Percentiles rank a stretch among this genome's conserved stretches.
These are phyloP conservation scores for Remorina albescens DNA, from an alignment of 2,797 vertebrate species.

Conservation along the genomic window DNA sequence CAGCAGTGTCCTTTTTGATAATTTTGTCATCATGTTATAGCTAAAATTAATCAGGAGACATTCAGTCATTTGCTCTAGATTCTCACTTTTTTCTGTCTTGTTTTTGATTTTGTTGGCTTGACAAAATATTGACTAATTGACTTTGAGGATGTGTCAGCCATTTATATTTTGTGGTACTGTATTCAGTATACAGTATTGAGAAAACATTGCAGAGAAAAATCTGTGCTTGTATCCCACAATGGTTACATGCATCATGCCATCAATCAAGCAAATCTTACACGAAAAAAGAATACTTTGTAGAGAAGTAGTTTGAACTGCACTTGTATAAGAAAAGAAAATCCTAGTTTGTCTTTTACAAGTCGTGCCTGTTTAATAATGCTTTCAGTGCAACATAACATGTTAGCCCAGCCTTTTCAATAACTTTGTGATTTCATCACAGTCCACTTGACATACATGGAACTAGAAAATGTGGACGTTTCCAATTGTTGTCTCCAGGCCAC, in stretches of 20 bases:
- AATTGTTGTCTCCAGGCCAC: too few relatives aligned
- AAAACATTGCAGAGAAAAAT: background rate
- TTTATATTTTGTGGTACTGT: background rate
- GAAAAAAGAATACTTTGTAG: background rate
- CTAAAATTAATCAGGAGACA: background rate
- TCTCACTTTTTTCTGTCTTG: background rate
- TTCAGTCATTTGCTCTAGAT: background rate
- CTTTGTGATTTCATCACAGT: background rate
- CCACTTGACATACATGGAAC: too few relatives aligned
- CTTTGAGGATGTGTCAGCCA: background rate
- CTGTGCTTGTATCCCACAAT: background rate
- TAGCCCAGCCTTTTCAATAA: too few relatives aligned
- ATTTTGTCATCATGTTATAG: background rate
- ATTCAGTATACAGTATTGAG: background rate
- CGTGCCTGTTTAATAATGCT: background rate
- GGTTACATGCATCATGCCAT: background rate
- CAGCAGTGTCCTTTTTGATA: slow-evolving; percentile 10
- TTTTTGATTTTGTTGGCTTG: too few relatives aligned
- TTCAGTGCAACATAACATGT: too few relatives aligned
- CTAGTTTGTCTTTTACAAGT: background rate
- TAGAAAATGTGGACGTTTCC: too few relatives aligned
- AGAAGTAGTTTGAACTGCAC: slow-evolving; percentile 13
- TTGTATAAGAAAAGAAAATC: slow-evolving; percentile 20
- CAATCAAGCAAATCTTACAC: background rate
- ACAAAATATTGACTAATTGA: background rate